Base-by-base conservation (phyloP, 2,888 invertebrate genomes). In the Diachrysia chrysitis region DNA sequence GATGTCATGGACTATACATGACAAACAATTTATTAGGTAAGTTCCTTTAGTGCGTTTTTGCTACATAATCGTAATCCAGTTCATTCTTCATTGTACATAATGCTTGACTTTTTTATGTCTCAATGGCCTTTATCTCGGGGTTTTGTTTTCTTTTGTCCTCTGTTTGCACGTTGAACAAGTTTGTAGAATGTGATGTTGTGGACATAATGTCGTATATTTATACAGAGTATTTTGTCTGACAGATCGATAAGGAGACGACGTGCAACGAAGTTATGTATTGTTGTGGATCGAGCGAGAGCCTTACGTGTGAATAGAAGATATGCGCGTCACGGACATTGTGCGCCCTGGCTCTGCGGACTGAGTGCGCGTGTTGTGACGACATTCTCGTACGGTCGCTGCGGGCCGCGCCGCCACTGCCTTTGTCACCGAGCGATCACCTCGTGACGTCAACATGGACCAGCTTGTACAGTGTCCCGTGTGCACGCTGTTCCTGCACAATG, bases 401-500 rank as follows among this genome's bases (percentile, higher is more conserved):
- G 75, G 78, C 71, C 54, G 66, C 71, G 73, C 61, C 64, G 60
- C 64, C 61, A 65, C 66, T 69, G 77, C 67, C 66, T 77, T 74
- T 71, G 66, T 81, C 70, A 63, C 71, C 63, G 62, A 67, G 69
- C 66, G 57, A 66, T 37, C 67, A 63, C 62, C 62, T 29, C 58
- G 66, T 62, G 79, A 81, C 81, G 79, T 78, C 83, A 90, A 84
- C 76, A 95, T 95, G 95, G 95, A 95, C 81, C 92, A 92, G 76
- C 90, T 90, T 64, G 89, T 96, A 83, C 96, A 96, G 89, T 98
- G 98, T 91, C 98, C 98, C 63, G 98, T 98, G 78, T 98, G 98
- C 93, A 98, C 98, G 48, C 95, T 98, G 73, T 98, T 97, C 91
- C 95, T 98, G 79, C 96, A 98, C 81, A 97, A 97, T 93, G 98